Evolutionary conservation across 2,888 invertebrate species (phyloP), one percentile per base, ranked within the genome.

Genomic region (Trisateles emortualis): DNA sequence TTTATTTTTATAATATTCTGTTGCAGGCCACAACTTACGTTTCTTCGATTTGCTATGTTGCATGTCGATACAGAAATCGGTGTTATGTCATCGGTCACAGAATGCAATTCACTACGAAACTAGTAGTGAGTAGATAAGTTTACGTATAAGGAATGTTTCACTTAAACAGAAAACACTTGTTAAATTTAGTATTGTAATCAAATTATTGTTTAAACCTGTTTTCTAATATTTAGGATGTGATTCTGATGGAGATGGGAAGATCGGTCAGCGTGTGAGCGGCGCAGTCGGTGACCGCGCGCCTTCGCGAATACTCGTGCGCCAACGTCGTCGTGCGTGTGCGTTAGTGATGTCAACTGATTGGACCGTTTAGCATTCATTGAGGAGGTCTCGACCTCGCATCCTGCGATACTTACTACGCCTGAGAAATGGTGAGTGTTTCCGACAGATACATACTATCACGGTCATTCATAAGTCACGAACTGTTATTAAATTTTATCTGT

Each of bases 301-400:
- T 68, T 41, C 58, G 70, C 68, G 76, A 57, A 52, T 66, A 77
- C 76, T 72, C 83, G 86, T 82, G 86, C 80, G 83, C 75, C 66
- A 50, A 60, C 58, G 66, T 50, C 40, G 35, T 44, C 46, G 47
- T 29, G 29, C 38, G 49, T 44, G 61, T 49, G 58, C 62, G 76
- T 75, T 78, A 77, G 87, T 83, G 81, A 84, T 86, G 83, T 51
- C 14, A 58, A 42, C 75, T 81, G 79, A 85, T 88, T 89, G 85
- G 79, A 84, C 83, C 87, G 83, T 83, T 87, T 90, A 83, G 76
- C 76, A 84, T 72, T 78, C 76, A 71, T 71, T 71, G 73, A 73
- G 33, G 64, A 69, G 73, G 79, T 67, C 70, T 83, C 82, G 77
- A 83, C 76, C 74, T 74, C 65, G 72, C 71, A 74, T 83, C 79